These are phyloP conservation scores for Morone saxatilis DNA, from an alignment of 2,113 vertebrate genomes.

Conservation along the genomic window DNA sequence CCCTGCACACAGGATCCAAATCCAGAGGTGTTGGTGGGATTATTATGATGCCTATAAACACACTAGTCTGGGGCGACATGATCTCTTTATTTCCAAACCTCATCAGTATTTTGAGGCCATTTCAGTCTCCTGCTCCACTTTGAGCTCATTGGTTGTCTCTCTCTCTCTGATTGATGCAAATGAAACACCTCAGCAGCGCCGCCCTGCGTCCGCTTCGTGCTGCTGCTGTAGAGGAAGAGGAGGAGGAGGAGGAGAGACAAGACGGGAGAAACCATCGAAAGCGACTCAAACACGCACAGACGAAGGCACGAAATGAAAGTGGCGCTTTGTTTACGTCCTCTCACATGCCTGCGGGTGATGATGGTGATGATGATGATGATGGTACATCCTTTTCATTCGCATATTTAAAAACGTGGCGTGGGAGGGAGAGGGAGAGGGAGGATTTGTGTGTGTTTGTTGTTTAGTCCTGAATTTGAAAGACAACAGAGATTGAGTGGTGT, in stretches of 20 bases:
- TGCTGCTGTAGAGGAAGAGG: neutral
- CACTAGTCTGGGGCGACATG: no score
- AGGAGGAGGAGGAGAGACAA: constrained; percentile 11
- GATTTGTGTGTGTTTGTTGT: neutral
- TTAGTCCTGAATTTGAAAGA: neutral
- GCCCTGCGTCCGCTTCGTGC: neutral
- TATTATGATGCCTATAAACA: neutral
- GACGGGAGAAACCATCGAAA: neutral
- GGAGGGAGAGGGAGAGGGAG: neutral
- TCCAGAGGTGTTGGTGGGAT: neutral
- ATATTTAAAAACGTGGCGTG: constrained; percentile 24
- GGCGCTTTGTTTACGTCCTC: constrained; percentile 44
- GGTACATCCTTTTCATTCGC: constrained; percentile 7
- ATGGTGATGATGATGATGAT: constrained; percentile 27
- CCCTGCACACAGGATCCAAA: no score
- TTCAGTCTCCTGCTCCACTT: constrained; percentile 2
- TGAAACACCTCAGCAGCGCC: constrained; percentile 39
- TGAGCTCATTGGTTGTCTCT: constrained; percentile 39
- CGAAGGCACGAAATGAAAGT: neutral
- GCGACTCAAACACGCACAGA: neutral
- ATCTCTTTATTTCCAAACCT: neutral
- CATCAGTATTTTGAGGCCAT: neutral
- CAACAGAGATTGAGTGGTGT: neutral
- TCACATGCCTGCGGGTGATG: constrained; percentile 32
- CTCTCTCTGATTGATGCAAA: constrained; percentile 43